A percentile compares a stretch with the other conserved stretches of the same genome.
Evolutionary conservation across 2,797 vertebrate genomes (phyloP).

Genomic region (Kryptolebias ocellatus): DNA sequence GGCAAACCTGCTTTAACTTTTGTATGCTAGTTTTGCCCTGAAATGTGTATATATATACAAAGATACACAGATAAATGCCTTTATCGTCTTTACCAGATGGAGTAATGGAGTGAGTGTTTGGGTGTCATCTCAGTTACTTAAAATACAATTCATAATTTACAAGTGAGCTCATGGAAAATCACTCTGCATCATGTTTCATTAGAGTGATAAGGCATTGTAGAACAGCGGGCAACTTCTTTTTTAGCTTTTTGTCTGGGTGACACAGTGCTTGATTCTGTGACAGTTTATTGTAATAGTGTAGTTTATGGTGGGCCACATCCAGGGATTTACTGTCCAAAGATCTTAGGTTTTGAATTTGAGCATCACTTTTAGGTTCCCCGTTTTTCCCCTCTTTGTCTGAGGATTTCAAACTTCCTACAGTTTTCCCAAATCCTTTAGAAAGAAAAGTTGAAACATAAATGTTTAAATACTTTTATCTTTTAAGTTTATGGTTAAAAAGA

Average conservation of each 20-base stretch:
- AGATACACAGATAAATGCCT: conserved; percentile 68
- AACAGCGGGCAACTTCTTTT: conserved; percentile 73
- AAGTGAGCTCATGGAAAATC: conserved; percentile 73
- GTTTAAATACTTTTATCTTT: conserved; percentile 20
- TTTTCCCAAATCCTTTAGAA: conserved; percentile 21
- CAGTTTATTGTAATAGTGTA: conserved; percentile 75
- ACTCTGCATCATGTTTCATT: conserved; percentile 75
- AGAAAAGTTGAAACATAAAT: conserved; percentile 3
- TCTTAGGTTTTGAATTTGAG: conserved; percentile 68
- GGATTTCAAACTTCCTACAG: conserved; percentile 40
- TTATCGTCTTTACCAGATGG: conserved; percentile 73
- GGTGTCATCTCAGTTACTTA: conserved; percentile 76
- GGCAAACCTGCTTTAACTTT: conserved; percentile 53
- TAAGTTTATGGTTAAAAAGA: too few relatives aligned
- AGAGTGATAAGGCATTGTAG: conserved; percentile 76
- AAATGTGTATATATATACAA: conserved; percentile 50
- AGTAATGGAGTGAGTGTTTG: conserved; percentile 67
- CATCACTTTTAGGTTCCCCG: conserved; percentile 34
- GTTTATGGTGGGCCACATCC: conserved; percentile 59
- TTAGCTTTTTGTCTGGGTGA: conserved; percentile 58
- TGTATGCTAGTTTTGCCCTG: conserved; percentile 49
- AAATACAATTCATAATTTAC: conserved; percentile 81
- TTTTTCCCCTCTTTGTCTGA: conserved; percentile 49
- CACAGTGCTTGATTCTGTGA: conserved; percentile 56
- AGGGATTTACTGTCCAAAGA: conserved; percentile 78